phyloP scores from a whole-genome alignment of 1,140 invertebrate genomes.

The Achatina immaculata region DNA sequence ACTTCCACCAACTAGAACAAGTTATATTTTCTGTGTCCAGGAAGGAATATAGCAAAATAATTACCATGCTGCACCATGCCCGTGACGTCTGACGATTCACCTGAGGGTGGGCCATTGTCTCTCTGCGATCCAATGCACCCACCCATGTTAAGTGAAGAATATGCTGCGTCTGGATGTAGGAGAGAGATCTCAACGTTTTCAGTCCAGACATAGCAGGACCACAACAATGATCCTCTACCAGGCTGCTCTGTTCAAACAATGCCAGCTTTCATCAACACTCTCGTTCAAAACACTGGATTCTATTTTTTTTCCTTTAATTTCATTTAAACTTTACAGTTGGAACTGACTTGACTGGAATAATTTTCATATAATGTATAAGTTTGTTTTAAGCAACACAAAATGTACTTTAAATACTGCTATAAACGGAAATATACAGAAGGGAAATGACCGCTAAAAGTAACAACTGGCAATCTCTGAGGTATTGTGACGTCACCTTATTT shows the following conservation, averaged over 20 bases:
- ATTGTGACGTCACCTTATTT: not conserved
- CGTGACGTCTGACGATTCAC: slow-evolving; percentile 66
- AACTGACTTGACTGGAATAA: no score
- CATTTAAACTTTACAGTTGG: no score
- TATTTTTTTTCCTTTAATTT: no score
- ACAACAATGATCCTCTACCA: not conserved
- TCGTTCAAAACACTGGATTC: no score
- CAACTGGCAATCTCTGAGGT: not conserved
- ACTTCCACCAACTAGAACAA: no score
- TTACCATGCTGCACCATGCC: slow-evolving; percentile 43
- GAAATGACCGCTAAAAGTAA: not conserved
- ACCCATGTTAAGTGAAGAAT: slow-evolving; percentile 61
- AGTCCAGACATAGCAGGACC: not conserved
- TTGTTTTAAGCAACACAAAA: no score
- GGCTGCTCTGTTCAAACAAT: not conserved
- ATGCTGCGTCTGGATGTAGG: not conserved
- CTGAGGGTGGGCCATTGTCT: slow-evolving; percentile 64
- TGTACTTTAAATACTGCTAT: no score
- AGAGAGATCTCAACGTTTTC: not conserved
- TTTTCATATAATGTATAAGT: no score
- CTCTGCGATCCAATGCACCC: slow-evolving; percentile 69
- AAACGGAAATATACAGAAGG: no score
- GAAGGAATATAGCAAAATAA: not conserved
- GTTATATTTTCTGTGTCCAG: no score
- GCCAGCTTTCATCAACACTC: not conserved